These are phyloP conservation scores for Siphamia tubifer DNA, from an alignment of 2,113 vertebrate genomes.

Conservation along the genomic window DNA sequence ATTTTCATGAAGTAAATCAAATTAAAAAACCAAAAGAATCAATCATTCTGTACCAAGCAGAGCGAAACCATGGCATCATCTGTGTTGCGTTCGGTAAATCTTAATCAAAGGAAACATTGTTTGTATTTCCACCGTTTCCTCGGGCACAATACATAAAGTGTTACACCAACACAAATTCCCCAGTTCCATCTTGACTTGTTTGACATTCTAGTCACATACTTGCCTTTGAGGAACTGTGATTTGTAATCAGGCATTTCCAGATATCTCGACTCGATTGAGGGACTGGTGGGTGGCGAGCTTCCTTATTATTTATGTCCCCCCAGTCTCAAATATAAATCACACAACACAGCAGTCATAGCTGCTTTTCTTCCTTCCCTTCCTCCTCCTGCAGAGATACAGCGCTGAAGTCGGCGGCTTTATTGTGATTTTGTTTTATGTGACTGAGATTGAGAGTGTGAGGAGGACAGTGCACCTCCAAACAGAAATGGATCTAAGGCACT, in stretches of 20 bases:
- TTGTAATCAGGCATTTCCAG: constrained; percentile 67
- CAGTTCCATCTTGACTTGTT: constrained; percentile 15
- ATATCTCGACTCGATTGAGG: constrained; percentile 63
- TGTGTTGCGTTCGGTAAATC: constrained; percentile 1
- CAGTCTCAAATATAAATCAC: constrained; percentile 72
- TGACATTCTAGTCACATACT: constrained; percentile 51
- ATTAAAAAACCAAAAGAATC: background rate
- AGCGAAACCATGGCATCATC: background rate
- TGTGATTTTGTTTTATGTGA: constrained; percentile 63
- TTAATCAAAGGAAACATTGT: constrained; percentile 20
- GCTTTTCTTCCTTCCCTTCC: constrained; percentile 36
- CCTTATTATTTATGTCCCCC: constrained; percentile 70
- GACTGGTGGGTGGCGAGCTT: constrained; percentile 58
- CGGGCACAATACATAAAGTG: background rate
- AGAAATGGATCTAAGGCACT: constrained; percentile 25
- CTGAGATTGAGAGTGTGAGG: constrained; percentile 41
- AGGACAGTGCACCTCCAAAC: constrained; percentile 35
- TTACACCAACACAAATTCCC: constrained; percentile 22
- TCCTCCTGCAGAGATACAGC: constrained; percentile 33
- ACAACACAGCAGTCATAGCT: constrained; percentile 43
- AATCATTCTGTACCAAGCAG: background rate
- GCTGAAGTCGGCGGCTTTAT: constrained; percentile 34
- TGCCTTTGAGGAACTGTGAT: constrained; percentile 56
- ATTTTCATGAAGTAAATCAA: background rate
- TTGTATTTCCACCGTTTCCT: constrained; percentile 17